A percentile compares a stretch with the other conserved stretches of the same genome.
These are phyloP conservation scores for Athene noctua DNA, from an alignment of 2,113 vertebrate species.

Conservation along the genomic window DNA sequence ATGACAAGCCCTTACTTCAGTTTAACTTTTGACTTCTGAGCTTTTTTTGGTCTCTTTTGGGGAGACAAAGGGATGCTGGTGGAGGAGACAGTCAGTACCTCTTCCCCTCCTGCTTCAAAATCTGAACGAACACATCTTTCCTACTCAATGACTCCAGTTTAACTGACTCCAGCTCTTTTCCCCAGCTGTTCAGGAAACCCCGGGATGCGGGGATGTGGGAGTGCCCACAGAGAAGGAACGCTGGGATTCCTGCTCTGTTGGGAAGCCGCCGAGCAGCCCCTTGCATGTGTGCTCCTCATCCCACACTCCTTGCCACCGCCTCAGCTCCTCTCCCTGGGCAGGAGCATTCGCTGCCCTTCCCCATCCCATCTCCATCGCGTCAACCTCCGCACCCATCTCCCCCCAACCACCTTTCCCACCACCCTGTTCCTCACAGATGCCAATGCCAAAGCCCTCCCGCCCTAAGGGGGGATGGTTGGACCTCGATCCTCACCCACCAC, in stretches of 20 bases:
- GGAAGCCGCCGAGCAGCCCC: background rate
- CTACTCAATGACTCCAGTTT: background rate
- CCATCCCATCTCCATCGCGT: accelerated
- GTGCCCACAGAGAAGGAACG: accelerated
- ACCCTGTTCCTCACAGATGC: accelerated
- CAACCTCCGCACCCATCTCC: accelerated
- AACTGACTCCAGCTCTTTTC: background rate
- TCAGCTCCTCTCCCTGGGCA: background rate
- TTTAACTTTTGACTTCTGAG: background rate
- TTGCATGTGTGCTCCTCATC: background rate
- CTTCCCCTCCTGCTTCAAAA: background rate
- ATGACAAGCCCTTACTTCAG: background rate
- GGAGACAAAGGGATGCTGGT: background rate
- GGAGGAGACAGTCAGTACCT: background rate
- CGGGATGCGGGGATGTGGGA: background rate
- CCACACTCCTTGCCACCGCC: accelerated
- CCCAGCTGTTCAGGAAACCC: background rate
- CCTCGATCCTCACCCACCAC: background rate
- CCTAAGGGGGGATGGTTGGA: accelerated
- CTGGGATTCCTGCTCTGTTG: background rate
- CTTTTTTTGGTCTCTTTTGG: background rate
- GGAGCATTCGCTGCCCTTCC: background rate
- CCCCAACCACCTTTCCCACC: accelerated
- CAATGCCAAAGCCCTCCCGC: background rate
- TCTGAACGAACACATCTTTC: background rate